Percentiles rank a stretch among this genome's conserved stretches.
Evolutionary conservation across 2,888 invertebrate genomes (phyloP).

Genomic region (Empis livida): DNA sequence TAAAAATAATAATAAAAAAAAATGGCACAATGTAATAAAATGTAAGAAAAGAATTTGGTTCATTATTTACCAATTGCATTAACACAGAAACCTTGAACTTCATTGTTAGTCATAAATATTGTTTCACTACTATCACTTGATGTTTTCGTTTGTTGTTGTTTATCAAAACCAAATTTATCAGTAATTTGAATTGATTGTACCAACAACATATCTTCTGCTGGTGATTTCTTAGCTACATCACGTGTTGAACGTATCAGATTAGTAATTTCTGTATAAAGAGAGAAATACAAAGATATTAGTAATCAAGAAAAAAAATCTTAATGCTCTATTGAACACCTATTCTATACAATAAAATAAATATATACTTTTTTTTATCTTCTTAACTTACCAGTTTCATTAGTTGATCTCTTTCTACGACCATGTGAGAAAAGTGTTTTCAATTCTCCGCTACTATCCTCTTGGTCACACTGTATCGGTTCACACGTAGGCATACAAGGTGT

Average conservation of each 20-base stretch:
- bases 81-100: conserved; percentile 37
- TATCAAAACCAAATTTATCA: conserved; percentile 80
- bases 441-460: conserved; percentile 70
- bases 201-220: conserved; percentile 62
- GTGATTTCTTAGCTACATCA: background rate
- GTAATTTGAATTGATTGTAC: conserved; percentile 87
- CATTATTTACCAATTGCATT: conserved; percentile 31
- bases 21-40: too few species aligned
- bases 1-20: background rate
- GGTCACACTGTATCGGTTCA: conserved; percentile 82
- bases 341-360: too few species aligned
- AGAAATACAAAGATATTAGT: too few species aligned
- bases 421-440: conserved; percentile 70
- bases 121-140: conserved; percentile 47
- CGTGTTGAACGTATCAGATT: too few species aligned
- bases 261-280: background rate
- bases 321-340: conserved; percentile 24
- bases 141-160: conserved; percentile 42
- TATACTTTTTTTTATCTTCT: background rate
- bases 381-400: conserved; percentile 24
- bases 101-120: conserved; percentile 50
- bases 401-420: conserved; percentile 66
- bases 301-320: background rate
- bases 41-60: background rate
- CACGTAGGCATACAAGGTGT: conserved; percentile 90